Percentiles rank a stretch among this genome's conserved stretches.
Conservation (phyloP, 2,113 vertebrate species). For the Agapornis roseicollis region DNA sequence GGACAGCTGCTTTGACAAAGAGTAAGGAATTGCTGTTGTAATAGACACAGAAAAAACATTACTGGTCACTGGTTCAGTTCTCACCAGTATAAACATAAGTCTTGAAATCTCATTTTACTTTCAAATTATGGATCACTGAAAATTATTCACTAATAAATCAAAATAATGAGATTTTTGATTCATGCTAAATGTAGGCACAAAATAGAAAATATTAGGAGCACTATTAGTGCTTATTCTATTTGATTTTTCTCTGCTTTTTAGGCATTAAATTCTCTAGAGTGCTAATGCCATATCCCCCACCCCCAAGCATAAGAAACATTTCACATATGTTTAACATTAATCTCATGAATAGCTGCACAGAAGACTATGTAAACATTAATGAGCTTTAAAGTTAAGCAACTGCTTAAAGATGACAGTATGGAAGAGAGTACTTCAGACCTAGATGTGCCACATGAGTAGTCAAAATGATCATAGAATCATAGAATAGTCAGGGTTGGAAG, state of each 20-base stretch:
- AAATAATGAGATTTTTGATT: background rate
- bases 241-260: background rate
- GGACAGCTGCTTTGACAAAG: background rate
- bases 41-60: accelerated
- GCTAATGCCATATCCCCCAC: background rate
- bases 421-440: background rate
- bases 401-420: background rate
- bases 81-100: background rate
- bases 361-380: background rate
- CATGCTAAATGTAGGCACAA: background rate
- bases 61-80: background rate
- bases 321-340: background rate
- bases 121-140: background rate
- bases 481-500: too few species aligned
- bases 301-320: background rate
- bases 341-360: background rate
- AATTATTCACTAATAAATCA: background rate
- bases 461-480: too few species aligned
- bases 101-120: background rate
- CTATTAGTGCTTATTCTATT: background rate
- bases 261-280: background rate
- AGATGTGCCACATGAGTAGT: background rate
- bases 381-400: background rate
- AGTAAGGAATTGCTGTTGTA: background rate
- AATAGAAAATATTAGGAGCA: background rate